Base-by-base conservation (phyloP, 2,888 invertebrate species). In the Disparrhopalites patrizii region DNA sequence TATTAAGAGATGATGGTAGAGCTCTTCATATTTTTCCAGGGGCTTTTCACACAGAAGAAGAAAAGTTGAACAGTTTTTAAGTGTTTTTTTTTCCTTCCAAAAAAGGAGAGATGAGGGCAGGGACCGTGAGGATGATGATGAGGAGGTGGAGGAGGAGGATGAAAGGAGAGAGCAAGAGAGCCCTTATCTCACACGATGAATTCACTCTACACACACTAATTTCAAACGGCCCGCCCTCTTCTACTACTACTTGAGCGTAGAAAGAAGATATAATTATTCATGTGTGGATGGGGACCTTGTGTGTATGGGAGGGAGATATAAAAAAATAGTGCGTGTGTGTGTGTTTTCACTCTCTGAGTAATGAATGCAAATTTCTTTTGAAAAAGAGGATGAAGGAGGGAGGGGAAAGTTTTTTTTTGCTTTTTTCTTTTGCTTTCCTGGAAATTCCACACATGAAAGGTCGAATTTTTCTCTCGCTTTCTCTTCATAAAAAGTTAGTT, bases 131-230 rank as follows among this genome's bases (percentile, higher is more conserved):
- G n/a, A n/a, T n/a, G n/a, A n/a, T n/a, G n/a, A n/a, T n/a, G n/a
- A n/a, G n/a, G n/a, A n/a, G n/a, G n/a, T n/a, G n/a, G n/a, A n/a
- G n/a, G n/a, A n/a, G n/a, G n/a, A n/a, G n/a, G n/a, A n/a, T n/a
- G n/a, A n/a, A n/a, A n/a, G n/a, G n/a, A n/a, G n/a, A n/a, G n/a
- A n/a, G n/a, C n/a, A n/a, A n/a, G 70, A 70, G 67, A 66, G 68
- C 68, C 65, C 68, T 68, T 68, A 68, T 68, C 47, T 36, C 68
- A 70, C 67, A 63, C 40, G 67, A 70, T 70, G 68, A 70, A 66
- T 70, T 70, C 66, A 62, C 38, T 28, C 43, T 36, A 36, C 31
- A 58, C 60, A 43, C 36, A 57, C 57, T 15, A 36, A 25, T 3
- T 10, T 54, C 4, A 4, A n/a, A n/a, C 18, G 7, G 7, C 23